A percentile compares a stretch with the other conserved stretches of the same genome.
These are phyloP conservation scores for Pogonocichla stellata DNA, from an alignment of 2,113 vertebrate species.

Conservation along the genomic window DNA sequence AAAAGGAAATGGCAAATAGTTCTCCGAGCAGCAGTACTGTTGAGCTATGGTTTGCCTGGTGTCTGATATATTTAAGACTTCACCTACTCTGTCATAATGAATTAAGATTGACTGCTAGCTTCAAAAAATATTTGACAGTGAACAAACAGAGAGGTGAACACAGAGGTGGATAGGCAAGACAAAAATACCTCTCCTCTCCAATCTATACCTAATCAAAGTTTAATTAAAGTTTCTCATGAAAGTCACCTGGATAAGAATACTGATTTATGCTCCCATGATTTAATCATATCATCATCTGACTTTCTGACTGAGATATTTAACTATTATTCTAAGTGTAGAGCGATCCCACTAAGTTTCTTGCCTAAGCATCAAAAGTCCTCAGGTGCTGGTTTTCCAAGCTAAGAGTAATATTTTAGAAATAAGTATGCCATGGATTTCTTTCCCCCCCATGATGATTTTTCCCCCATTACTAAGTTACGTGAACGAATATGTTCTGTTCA, in stretches of 20 bases:
- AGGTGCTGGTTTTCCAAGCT: background rate
- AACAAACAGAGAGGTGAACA: background rate
- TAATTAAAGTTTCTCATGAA: slow-evolving; percentile 56
- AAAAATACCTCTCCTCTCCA: slow-evolving; percentile 28
- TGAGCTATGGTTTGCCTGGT: background rate
- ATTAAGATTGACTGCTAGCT: background rate
- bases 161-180: background rate
- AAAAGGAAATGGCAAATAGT: background rate
- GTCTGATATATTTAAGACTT: background rate
- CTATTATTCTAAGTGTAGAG: background rate
- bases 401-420: background rate
- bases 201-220: slow-evolving; percentile 51
- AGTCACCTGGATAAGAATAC: slow-evolving; percentile 30
- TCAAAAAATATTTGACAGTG: background rate
- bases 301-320: slow-evolving; percentile 4
- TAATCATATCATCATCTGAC: slow-evolving; percentile 39
- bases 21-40: background rate
- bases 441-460: background rate
- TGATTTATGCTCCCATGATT: slow-evolving; percentile 57
- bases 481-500: background rate
- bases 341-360: background rate
- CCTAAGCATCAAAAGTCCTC: background rate
- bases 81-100: background rate
- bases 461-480: background rate
- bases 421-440: background rate